phyloP scores from a whole-genome alignment of 1,140 invertebrate genomes.

The Trypoxylus dichotomus region DNA sequence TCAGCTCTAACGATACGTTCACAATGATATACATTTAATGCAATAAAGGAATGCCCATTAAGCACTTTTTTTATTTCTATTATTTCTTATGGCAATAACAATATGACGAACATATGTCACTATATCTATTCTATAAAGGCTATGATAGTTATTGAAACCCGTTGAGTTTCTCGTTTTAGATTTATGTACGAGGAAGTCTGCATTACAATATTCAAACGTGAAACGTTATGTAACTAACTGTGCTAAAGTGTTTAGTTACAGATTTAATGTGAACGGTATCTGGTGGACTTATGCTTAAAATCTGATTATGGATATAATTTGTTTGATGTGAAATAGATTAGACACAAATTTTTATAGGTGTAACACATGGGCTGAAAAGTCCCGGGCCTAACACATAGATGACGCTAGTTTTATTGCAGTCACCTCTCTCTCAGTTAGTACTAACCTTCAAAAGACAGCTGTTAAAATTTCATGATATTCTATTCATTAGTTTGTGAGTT shows the following conservation, averaged over 20 bases:
- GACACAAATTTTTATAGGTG: too few species aligned
- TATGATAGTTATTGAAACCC: not conserved
- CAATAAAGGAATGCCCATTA: slow-evolving; percentile 19
- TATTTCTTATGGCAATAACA: slow-evolving; percentile 18
- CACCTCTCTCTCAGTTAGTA: too few species aligned
- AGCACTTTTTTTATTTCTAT: not conserved
- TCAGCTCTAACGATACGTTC: slow-evolving; percentile 22
- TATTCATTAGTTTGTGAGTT: too few species aligned
- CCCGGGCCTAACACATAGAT: too few species aligned
- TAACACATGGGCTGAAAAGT: too few species aligned
- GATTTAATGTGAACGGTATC: not conserved
- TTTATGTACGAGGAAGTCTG: slow-evolving; percentile 20
- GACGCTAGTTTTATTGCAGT: too few species aligned
- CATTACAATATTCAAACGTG: slow-evolving; percentile 17
- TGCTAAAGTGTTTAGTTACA: slow-evolving; percentile 13
- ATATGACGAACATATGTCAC: slow-evolving; percentile 19
- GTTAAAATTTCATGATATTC: too few species aligned
- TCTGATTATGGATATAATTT: not conserved
- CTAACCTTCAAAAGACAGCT: too few species aligned
- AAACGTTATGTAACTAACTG: slow-evolving; percentile 14
- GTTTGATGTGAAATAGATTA: too few species aligned
- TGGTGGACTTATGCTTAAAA: not conserved
- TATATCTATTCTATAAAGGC: slow-evolving; percentile 9
- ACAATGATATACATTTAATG: slow-evolving; percentile 23
- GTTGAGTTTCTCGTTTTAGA: slow-evolving; percentile 18